A percentile compares a stretch with the other conserved stretches of the same genome.
Evolutionary conservation across 2,113 vertebrate species (phyloP).

Genomic region (Sciurus niger): DNA sequence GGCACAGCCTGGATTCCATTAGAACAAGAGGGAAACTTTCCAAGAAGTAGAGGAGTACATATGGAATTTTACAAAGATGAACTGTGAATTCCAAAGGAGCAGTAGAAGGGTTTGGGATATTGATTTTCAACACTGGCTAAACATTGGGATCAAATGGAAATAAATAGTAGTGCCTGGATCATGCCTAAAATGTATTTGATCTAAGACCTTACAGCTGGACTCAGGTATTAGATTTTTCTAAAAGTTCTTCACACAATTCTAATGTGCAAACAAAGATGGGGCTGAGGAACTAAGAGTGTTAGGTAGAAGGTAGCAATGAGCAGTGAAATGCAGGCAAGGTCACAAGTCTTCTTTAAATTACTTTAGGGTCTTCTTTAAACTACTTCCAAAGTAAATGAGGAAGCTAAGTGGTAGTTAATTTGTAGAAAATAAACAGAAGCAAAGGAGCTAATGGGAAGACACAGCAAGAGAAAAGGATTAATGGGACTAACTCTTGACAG

Average conservation of each 20-base stretch:
- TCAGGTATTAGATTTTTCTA: background rate
- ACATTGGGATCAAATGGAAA: background rate
- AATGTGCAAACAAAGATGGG: background rate
- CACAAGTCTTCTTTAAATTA: too few relatives aligned
- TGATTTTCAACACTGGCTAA: background rate
- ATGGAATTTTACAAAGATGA: background rate
- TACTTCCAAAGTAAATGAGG: background rate
- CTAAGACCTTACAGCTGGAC: background rate
- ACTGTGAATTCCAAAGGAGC: background rate
- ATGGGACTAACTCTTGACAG: too few relatives aligned
- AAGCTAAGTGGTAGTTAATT: too few relatives aligned
- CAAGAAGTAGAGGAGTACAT: background rate
- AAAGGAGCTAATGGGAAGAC: too few relatives aligned
- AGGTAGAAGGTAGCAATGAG: too few relatives aligned
- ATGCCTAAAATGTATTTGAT: background rate
- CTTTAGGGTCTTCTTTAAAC: too few relatives aligned
- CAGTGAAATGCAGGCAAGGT: too few relatives aligned
- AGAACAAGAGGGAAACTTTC: background rate
- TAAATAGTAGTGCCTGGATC: background rate
- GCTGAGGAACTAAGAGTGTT: fast-evolving
- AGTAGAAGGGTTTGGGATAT: background rate
- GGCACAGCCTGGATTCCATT: background rate
- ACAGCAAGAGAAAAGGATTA: too few relatives aligned
- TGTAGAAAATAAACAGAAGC: too few relatives aligned
- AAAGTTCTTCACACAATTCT: background rate